These are phyloP conservation scores for Oreochromis niloticus DNA, from an alignment of 2,113 vertebrate genomes.

Conservation along the genomic window DNA sequence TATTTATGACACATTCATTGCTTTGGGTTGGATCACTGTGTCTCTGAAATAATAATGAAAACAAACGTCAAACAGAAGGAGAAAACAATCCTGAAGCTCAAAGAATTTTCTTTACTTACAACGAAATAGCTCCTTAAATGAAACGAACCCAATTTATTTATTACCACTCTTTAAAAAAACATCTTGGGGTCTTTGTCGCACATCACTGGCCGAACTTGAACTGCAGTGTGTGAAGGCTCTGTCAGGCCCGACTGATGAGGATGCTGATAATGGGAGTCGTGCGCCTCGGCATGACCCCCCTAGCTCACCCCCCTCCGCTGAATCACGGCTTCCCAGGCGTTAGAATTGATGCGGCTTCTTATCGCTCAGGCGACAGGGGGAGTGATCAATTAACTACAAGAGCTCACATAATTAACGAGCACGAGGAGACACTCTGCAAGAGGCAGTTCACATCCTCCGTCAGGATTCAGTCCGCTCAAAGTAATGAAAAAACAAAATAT, in stretches of 20 bases:
- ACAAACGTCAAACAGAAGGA: neutral
- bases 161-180: neutral
- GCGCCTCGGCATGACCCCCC: conserved; percentile 33
- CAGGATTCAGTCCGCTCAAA: neutral
- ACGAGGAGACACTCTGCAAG: neutral
- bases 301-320: neutral
- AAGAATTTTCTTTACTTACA: neutral
- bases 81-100: neutral
- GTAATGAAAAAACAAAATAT: neutral
- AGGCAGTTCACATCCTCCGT: neutral
- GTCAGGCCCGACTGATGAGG: neutral
- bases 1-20: neutral
- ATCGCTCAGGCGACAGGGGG: conserved; percentile 48
- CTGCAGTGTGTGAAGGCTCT: neutral
- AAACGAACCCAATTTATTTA: neutral
- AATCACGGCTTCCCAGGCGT: conserved; percentile 36
- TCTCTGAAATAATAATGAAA: neutral
- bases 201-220: neutral
- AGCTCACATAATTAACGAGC: conserved; percentile 60
- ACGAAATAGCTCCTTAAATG: neutral
- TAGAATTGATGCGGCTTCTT: conserved; percentile 44
- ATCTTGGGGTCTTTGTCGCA: neutral
- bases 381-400: conserved; percentile 63
- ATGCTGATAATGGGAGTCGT: neutral
- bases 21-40: neutral